Conservation (phyloP, 1,140 invertebrate species). For the Nilaparvata lugens region DNA sequence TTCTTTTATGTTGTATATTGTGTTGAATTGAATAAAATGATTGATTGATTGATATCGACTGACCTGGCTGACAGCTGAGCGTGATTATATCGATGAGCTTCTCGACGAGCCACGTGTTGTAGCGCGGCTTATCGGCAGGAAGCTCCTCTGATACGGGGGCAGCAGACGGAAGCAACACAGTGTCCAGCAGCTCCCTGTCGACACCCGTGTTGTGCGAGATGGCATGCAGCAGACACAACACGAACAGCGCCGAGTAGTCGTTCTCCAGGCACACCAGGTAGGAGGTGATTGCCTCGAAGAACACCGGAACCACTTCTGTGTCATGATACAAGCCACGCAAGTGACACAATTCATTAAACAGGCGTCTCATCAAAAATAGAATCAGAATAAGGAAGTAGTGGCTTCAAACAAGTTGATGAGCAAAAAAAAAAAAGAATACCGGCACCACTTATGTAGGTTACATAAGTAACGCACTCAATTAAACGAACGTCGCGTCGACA, state of each 20-base stretch:
- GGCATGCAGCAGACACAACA: constrained; percentile 85
- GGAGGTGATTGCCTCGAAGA: constrained; percentile 79
- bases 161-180: constrained; percentile 43
- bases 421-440: too few relatives aligned
- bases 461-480: too few relatives aligned
- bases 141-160: constrained; percentile 25
- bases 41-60: too few relatives aligned
- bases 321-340: too few relatives aligned
- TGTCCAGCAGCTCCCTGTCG: constrained; percentile 60
- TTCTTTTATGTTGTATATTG: too few relatives aligned
- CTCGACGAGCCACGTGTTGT: constrained; percentile 68
- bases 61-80: constrained; percentile 70
- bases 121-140: constrained; percentile 40
- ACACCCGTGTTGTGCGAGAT: constrained; percentile 84
- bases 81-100: constrained; percentile 69
- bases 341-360: too few relatives aligned
- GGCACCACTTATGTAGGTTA: too few relatives aligned
- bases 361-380: too few relatives aligned
- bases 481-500: too few relatives aligned
- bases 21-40: too few relatives aligned
- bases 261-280: constrained; percentile 80
- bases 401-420: too few relatives aligned
- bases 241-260: constrained; percentile 89
- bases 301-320: constrained; percentile 38
- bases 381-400: too few relatives aligned